phyloP scores from a whole-genome alignment of 1,140 invertebrate genomes.

The Elysia chlorotica region DNA sequence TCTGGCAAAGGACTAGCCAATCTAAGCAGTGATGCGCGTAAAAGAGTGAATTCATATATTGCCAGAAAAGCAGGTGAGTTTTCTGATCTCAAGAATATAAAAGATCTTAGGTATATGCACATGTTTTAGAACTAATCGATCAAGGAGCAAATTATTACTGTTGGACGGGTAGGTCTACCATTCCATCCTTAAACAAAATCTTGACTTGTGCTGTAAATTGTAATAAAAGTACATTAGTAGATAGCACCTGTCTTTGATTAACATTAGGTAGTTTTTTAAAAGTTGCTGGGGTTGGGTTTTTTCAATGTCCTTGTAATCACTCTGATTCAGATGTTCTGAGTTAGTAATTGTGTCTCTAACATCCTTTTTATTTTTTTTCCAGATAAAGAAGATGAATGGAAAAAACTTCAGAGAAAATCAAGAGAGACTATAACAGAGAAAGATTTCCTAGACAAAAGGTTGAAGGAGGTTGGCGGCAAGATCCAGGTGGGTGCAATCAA shows the following conservation, averaged over 20 bases:
- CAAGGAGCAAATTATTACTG: neutral
- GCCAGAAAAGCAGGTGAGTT: slow-evolving; percentile 47
- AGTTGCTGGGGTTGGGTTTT: neutral
- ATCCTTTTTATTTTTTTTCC: neutral
- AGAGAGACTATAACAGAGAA: slow-evolving; percentile 43
- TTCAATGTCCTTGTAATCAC: neutral
- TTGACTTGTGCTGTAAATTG: neutral
- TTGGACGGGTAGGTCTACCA: neutral
- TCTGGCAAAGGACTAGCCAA: slow-evolving; percentile 15
- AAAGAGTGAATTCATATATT: slow-evolving; percentile 50
- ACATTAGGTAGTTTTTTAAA: neutral
- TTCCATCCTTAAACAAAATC: neutral
- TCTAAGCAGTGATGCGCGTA: slow-evolving; percentile 32
- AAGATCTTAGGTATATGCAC: no score
- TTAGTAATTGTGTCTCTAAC: no score
- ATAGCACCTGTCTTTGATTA: neutral
- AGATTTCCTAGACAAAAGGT: slow-evolving; percentile 39
- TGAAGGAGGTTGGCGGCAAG: slow-evolving; percentile 41
- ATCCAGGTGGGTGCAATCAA: slow-evolving; percentile 45
- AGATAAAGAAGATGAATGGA: slow-evolving; percentile 57
- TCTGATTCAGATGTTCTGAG: no score
- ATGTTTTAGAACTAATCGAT: neutral
- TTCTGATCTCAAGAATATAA: neutral
- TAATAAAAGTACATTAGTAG: neutral
- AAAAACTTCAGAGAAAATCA: slow-evolving; percentile 40